A percentile compares a stretch with the other conserved stretches of the same genome.
Conservation (phyloP, 2,797 vertebrate genomes). For the Gambelia wislizenii region DNA sequence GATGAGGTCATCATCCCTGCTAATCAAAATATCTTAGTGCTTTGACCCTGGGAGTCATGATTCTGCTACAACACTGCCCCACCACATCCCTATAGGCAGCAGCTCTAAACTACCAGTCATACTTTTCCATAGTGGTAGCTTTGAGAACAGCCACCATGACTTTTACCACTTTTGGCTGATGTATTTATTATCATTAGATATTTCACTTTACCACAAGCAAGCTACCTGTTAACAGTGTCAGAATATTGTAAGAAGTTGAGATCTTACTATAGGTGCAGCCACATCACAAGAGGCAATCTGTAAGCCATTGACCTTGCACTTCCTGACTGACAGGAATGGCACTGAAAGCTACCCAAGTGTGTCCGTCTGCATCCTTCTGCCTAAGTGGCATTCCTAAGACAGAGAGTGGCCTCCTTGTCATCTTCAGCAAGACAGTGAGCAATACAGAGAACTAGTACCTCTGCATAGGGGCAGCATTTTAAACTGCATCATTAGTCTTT, state of each 20-base stretch:
- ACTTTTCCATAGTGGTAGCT: background rate
- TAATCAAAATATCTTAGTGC: background rate
- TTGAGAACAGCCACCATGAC: background rate
- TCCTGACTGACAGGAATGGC: constrained; percentile 47
- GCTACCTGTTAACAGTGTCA: constrained; percentile 22
- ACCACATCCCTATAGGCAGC: background rate
- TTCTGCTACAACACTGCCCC: background rate
- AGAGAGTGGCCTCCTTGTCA: constrained; percentile 63
- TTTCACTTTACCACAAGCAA: constrained; percentile 45
- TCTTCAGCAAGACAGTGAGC: constrained; percentile 35
- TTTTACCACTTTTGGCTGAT: constrained; percentile 22
- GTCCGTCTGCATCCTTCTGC: constrained; percentile 54
- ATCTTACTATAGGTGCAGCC: constrained; percentile 41
- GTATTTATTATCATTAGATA: constrained; percentile 18
- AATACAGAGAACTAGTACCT: constrained; percentile 40
- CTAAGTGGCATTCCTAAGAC: constrained; percentile 72
- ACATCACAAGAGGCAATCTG: constrained; percentile 54
- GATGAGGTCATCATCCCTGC: background rate
- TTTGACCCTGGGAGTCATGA: background rate
- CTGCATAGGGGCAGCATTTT: constrained; percentile 16
- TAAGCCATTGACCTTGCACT: constrained; percentile 68
- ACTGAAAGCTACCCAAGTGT: constrained; percentile 64
- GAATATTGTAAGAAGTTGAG: constrained; percentile 41
- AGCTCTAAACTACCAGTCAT: background rate
- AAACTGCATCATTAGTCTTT: constrained; percentile 31